Evolutionary conservation across 2,797 vertebrate genomes (phyloP).

Genomic region (Rhinatrema bivittatum): DNA sequence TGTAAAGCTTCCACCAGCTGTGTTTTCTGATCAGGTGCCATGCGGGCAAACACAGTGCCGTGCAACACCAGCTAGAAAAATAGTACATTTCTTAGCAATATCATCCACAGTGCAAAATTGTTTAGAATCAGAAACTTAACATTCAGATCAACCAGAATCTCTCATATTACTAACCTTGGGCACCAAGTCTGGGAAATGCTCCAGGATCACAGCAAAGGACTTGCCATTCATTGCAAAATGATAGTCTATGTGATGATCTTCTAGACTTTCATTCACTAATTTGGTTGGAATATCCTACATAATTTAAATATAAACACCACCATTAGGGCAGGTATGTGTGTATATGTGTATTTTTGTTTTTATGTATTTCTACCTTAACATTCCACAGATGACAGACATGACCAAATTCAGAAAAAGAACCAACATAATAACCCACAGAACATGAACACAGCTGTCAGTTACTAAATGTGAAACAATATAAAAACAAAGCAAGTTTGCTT

Average conservation of each 20-base stretch:
- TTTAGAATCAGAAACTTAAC: not conserved
- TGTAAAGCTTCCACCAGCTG: constrained; percentile 89
- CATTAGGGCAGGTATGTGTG: no score
- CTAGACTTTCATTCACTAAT: constrained; percentile 64
- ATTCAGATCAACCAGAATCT: no score
- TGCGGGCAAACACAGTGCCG: constrained; percentile 93
- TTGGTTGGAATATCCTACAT: constrained; percentile 79
- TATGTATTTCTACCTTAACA: no score
- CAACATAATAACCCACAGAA: no score
- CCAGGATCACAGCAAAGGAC: constrained; percentile 84
- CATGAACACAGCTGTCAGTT: no score
- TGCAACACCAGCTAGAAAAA: constrained; percentile 79
- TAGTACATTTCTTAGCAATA: constrained; percentile 7
- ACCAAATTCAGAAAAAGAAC: no score
- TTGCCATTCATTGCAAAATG: constrained; percentile 98
- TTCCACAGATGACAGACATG: no score
- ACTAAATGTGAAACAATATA: no score
- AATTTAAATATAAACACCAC: no score
- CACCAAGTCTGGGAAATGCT: constrained; percentile 92
- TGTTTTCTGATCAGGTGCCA: constrained; percentile 97
- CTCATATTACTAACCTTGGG: constrained; percentile 70
- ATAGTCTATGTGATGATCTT: constrained; percentile 66
- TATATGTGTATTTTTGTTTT: no score
- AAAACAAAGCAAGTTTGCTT: no score
- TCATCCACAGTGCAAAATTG: not conserved